Conservation (phyloP, 2,113 vertebrate species). For the Cyphomyrus discorhynchus region DNA sequence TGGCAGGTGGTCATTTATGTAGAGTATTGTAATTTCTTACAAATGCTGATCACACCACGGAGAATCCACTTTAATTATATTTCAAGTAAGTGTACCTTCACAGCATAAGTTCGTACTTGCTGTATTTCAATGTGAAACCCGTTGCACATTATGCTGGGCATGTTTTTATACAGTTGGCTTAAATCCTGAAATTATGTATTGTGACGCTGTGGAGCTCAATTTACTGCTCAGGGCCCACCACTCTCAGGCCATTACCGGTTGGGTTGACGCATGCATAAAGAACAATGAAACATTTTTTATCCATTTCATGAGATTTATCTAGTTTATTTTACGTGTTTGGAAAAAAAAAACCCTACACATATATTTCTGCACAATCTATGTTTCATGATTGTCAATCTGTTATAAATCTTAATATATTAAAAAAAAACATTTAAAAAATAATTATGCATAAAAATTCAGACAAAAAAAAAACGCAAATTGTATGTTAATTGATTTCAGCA, state of each 20-base stretch:
- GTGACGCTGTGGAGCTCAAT: neutral
- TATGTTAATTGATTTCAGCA: neutral
- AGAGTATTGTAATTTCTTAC: neutral
- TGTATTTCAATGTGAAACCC: neutral
- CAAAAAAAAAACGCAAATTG: neutral
- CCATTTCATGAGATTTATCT: no score
- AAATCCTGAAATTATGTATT: neutral
- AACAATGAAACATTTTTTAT: no score
- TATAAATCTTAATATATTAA: no score
- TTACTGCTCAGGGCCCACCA: neutral
- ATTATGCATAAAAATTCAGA: no score
- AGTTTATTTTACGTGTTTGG: no score
- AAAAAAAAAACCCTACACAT: no score
- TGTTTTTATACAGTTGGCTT: neutral
- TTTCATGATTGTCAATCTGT: no score
- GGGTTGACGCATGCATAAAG: no score
- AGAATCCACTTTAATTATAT: neutral
- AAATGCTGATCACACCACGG: neutral
- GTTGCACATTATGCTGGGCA: neutral
- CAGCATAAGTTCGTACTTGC: neutral
- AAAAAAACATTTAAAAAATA: no score
- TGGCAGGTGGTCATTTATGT: neutral
- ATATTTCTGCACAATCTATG: no score
- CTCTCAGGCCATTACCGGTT: no score
- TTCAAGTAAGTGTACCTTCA: neutral